Evolutionary conservation across 2,888 invertebrate species (phyloP).

Genomic region (Cryptus armator): DNA sequence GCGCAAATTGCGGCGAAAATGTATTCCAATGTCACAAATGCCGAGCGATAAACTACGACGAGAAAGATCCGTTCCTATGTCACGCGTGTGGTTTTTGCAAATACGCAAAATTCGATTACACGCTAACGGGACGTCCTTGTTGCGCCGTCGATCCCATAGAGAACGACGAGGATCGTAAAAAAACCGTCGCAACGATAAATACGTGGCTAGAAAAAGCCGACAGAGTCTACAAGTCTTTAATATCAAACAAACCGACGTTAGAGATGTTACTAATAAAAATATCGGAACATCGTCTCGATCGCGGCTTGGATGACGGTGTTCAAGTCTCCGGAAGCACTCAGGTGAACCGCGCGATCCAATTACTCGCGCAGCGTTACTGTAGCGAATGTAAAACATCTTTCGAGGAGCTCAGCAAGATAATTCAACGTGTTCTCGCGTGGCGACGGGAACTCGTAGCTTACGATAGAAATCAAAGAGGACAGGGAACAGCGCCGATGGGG

Average conservation of each 20-base stretch:
- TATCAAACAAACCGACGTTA: conserved; percentile 95
- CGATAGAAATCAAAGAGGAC: conserved; percentile 93
- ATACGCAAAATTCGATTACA: conserved; percentile 99
- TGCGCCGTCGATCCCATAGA: conserved; percentile 99
- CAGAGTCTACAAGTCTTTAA: conserved; percentile 95
- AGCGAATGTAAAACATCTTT: conserved; percentile 97
- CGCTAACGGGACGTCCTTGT: conserved; percentile 95
- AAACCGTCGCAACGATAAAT: conserved; percentile 96
- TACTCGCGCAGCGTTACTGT: conserved; percentile 97
- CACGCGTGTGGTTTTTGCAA: conserved; percentile 99
- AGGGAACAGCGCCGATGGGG: conserved; percentile 71
- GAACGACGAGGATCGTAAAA: conserved; percentile 98
- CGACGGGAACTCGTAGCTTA: conserved; percentile 96
- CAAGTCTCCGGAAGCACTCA: conserved; percentile 86
- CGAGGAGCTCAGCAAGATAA: conserved; percentile 96
- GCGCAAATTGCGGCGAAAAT: conserved; percentile 98
- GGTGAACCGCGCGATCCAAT: conserved; percentile 97
- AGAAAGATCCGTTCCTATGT: conserved; percentile 99
- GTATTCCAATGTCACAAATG: conserved; percentile 99
- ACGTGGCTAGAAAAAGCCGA: conserved; percentile 97
- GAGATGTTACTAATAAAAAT: conserved; percentile 95
- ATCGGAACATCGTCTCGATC: conserved; percentile 93
- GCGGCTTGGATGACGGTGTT: conserved; percentile 87
- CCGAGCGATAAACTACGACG: conserved; percentile 99
- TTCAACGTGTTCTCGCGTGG: conserved; percentile 96